These are phyloP conservation scores for Silurus aristotelis DNA, from an alignment of 2,797 vertebrate genomes.

Conservation along the genomic window DNA sequence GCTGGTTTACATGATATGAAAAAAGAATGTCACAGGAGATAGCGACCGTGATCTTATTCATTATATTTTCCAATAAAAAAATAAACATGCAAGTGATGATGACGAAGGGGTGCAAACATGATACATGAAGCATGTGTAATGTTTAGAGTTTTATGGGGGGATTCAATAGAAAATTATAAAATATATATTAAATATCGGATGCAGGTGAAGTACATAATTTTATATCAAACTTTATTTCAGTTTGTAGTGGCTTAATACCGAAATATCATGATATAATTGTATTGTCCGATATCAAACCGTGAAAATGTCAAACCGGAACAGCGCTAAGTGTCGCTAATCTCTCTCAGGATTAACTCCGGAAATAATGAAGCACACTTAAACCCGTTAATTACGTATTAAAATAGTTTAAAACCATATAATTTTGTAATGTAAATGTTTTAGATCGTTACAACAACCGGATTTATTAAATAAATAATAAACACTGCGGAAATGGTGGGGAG, in stretches of 20 bases:
- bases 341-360: slow-evolving; percentile 1
- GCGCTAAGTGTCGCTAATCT: not conserved
- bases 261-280: not conserved
- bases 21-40: too few relatives aligned
- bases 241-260: not conserved
- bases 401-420: not conserved
- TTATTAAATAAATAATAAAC: not conserved
- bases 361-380: not conserved
- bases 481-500: not conserved
- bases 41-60: too few relatives aligned
- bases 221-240: not conserved
- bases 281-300: not conserved
- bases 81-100: too few relatives aligned
- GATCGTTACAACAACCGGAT: not conserved
- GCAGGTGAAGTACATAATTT: too few relatives aligned
- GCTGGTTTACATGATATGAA: too few relatives aligned
- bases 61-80: too few relatives aligned
- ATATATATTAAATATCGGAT: too few relatives aligned
- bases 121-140: too few relatives aligned
- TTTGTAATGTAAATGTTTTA: not conserved
- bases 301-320: not conserved
- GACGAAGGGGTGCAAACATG: too few relatives aligned
- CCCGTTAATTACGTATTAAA: too few relatives aligned
- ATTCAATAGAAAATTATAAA: too few relatives aligned
- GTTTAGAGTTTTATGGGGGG: too few relatives aligned